phyloP scores from a whole-genome alignment of 2,888 invertebrate species.

The Platycheirus rosarum region DNA sequence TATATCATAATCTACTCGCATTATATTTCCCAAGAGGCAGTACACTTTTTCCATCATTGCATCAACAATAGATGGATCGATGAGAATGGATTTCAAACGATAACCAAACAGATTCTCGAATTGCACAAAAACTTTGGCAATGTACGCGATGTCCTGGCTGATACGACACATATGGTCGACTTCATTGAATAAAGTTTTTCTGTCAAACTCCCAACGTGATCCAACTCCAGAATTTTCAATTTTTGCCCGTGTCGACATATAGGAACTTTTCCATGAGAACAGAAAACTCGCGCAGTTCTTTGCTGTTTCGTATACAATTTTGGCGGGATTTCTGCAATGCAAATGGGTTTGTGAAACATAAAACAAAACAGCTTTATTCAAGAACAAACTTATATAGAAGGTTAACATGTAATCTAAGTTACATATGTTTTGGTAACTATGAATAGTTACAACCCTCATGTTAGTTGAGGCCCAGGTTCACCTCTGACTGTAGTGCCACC shows the following conservation, averaged over 20 bases:
- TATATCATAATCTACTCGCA: slow-evolving; percentile 92
- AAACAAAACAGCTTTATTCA: not conserved
- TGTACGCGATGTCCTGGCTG: slow-evolving; percentile 90
- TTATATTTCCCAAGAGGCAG: slow-evolving; percentile 88
- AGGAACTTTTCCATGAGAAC: slow-evolving; percentile 84
- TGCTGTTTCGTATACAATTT: slow-evolving; percentile 79
- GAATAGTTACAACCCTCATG: too few species aligned
- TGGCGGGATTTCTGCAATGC: slow-evolving; percentile 78
- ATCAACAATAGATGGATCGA: slow-evolving; percentile 93
- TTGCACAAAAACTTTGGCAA: slow-evolving; percentile 91
- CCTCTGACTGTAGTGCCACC: too few species aligned
- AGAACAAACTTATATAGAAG: too few species aligned
- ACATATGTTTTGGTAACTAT: too few species aligned
- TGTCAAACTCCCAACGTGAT: slow-evolving; percentile 96
- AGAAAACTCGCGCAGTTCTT: slow-evolving; percentile 81
- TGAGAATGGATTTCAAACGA: slow-evolving; percentile 93
- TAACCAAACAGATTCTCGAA: slow-evolving; percentile 95
- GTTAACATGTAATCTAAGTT: too few species aligned
- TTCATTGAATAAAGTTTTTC: slow-evolving; percentile 89
- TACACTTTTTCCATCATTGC: slow-evolving; percentile 91
- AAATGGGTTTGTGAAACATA: too few species aligned
- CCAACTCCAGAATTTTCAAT: slow-evolving; percentile 94
- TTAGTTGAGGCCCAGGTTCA: too few species aligned
- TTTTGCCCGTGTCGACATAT: slow-evolving; percentile 89
- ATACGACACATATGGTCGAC: slow-evolving; percentile 94